Conservation (phyloP, 2,888 invertebrate genomes). For the Subacronicta megacephala region DNA sequence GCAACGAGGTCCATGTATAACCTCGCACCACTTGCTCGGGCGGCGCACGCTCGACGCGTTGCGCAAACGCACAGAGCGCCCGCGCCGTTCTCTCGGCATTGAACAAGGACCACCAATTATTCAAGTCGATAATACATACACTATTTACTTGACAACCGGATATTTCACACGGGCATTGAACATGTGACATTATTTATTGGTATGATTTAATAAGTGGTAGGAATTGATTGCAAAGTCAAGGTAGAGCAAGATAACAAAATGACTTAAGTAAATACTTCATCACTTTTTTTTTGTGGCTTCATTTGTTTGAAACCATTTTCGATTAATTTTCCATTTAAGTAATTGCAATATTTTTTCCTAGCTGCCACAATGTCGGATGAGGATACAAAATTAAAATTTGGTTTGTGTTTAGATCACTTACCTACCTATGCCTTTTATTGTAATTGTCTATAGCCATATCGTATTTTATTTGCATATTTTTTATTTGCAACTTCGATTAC, state of each 20-base stretch:
- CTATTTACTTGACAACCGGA: slow-evolving; percentile 51
- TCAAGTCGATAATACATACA: slow-evolving; percentile 41
- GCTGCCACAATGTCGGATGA: slow-evolving; percentile 73
- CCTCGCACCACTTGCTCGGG: slow-evolving; percentile 84
- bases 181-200: slow-evolving; percentile 46
- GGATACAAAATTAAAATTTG: slow-evolving; percentile 74
- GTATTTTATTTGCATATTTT: slow-evolving; percentile 17
- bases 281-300: no score
- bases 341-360: slow-evolving; percentile 44
- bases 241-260: slow-evolving; percentile 5
- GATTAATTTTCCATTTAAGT: no score
- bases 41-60: slow-evolving; percentile 58
- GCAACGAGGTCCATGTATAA: slow-evolving; percentile 77
- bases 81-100: slow-evolving; percentile 86
- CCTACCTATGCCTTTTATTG: slow-evolving; percentile 1
- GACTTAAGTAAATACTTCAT: no score
- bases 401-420: slow-evolving; percentile 63
- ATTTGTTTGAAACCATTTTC: no score
- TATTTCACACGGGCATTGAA: slow-evolving; percentile 53
- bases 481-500: slow-evolving; percentile 1
- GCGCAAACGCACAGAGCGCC: slow-evolving; percentile 62
- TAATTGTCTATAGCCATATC: not conserved
- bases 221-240: slow-evolving; percentile 35
- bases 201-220: slow-evolving; percentile 43
- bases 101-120: slow-evolving; percentile 72